These are phyloP conservation scores for Menidia beryllina DNA, from an alignment of 2,113 vertebrate genomes.

Conservation along the genomic window DNA sequence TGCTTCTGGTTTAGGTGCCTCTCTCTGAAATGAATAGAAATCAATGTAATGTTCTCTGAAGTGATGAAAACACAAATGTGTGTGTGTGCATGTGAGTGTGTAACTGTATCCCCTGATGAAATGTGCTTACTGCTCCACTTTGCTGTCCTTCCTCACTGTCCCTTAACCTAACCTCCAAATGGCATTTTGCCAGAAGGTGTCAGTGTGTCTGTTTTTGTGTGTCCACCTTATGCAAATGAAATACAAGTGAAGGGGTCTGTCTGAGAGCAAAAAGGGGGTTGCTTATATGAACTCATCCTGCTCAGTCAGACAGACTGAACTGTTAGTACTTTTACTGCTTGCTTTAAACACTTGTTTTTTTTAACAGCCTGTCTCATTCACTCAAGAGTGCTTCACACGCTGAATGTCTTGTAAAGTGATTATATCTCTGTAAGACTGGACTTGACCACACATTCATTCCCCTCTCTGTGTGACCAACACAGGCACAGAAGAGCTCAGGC, in stretches of 20 bases:
- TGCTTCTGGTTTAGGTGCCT: not conserved
- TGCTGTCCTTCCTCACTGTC: slow-evolving; percentile 68
- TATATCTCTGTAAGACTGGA: slow-evolving; percentile 13
- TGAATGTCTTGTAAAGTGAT: slow-evolving; percentile 22
- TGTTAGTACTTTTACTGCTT: slow-evolving; percentile 42
- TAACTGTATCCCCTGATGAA: slow-evolving; percentile 71
- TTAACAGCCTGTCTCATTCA: slow-evolving; percentile 29
- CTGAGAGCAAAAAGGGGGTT: slow-evolving; percentile 27
- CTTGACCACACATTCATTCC: slow-evolving; percentile 23
- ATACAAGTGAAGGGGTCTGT: slow-evolving; percentile 34
- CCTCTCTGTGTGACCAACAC: slow-evolving; percentile 7
- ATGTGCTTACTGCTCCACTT: slow-evolving; percentile 77
- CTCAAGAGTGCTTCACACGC: slow-evolving; percentile 17
- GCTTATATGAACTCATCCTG: slow-evolving; percentile 32
- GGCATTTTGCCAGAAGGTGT: slow-evolving; percentile 50
- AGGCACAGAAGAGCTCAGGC: slow-evolving; percentile 6
- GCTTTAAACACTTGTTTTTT: slow-evolving; percentile 45
- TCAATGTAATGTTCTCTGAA: slow-evolving; percentile 16
- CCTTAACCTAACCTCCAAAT: slow-evolving; percentile 50
- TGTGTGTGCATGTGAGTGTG: not conserved
- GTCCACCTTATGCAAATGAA: slow-evolving; percentile 36
- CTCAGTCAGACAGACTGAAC: slow-evolving; percentile 10
- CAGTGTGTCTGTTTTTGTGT: slow-evolving; percentile 28
- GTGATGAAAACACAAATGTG: slow-evolving; percentile 10
- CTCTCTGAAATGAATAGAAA: not conserved